These are phyloP conservation scores for Lobophora halterata DNA, from an alignment of 2,888 invertebrate species.

Conservation along the genomic window DNA sequence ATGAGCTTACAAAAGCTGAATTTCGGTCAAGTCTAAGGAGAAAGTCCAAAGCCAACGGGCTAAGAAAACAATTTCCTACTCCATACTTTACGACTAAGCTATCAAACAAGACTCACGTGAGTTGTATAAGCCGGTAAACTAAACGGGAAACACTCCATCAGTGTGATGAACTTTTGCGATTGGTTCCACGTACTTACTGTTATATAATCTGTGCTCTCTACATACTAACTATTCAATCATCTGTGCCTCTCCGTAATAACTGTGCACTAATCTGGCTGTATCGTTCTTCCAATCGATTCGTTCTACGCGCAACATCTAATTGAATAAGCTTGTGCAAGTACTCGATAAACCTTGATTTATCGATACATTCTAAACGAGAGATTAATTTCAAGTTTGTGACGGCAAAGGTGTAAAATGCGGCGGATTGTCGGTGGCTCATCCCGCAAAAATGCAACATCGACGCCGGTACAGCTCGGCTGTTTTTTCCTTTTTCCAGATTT, in stretches of 20 bases:
- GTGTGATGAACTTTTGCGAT: conserved; percentile 34
- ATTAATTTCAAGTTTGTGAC: conserved; percentile 11
- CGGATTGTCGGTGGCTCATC: conserved; percentile 18
- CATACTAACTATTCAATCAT: conserved; percentile 19
- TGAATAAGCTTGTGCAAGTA: conserved; percentile 57
- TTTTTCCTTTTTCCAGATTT: conserved; percentile 1
- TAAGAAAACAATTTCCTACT: conserved; percentile 3
- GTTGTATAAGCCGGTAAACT: conserved; percentile 17
- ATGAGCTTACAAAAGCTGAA: too few species aligned
- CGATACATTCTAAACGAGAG: conserved; percentile 22
- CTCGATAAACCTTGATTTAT: conserved; percentile 44
- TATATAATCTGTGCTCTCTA: conserved; percentile 15
- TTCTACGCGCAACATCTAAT: conserved; percentile 63
- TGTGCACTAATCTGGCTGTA: conserved; percentile 34
- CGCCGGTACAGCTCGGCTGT: conserved; percentile 5
- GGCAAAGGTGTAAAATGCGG: conserved; percentile 1
- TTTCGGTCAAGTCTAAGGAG: too few species aligned
- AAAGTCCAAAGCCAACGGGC: conserved; percentile 2
- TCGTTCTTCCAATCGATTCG: conserved; percentile 56
- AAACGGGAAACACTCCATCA: conserved; percentile 28
- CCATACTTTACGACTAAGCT: conserved; percentile 7
- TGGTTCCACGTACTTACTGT: conserved; percentile 24
- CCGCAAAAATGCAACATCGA: conserved; percentile 11
- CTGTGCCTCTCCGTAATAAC: conserved; percentile 35
- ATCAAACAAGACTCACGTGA: conserved; percentile 10